Evolutionary conservation across 1,140 invertebrate genomes (phyloP).

Genomic region (Drosophila suzukii): DNA sequence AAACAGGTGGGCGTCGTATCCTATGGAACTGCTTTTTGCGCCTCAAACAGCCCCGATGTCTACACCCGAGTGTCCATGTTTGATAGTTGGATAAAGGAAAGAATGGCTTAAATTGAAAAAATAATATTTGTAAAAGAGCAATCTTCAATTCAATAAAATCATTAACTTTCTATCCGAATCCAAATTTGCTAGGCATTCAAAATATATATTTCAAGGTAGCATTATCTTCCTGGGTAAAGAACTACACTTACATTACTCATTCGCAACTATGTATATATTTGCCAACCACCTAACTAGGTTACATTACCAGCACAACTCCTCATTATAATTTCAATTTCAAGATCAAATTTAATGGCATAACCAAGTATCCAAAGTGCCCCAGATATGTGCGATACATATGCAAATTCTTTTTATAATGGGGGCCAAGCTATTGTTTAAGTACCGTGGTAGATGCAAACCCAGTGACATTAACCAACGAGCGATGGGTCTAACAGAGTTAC

Average conservation of each 20-base stretch:
- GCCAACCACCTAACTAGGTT: slow-evolving; percentile 23
- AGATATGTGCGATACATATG: slow-evolving; percentile 64
- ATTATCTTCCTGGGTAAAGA: neutral
- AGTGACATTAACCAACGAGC: slow-evolving; percentile 26
- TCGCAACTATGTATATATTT: slow-evolving; percentile 7
- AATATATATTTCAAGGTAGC: neutral
- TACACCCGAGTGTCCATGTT: slow-evolving; percentile 86
- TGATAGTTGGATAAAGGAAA: slow-evolving; percentile 84
- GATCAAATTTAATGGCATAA: slow-evolving; percentile 79
- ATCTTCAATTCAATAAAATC: neutral
- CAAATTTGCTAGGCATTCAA: neutral
- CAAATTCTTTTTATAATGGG: slow-evolving; percentile 51
- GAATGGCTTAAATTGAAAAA: slow-evolving; percentile 46
- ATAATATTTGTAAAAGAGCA: neutral
- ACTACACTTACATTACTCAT: neutral
- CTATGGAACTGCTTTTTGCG: slow-evolving; percentile 87
- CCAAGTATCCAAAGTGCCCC: slow-evolving; percentile 19
- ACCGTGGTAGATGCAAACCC: slow-evolving; percentile 1
- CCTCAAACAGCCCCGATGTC: slow-evolving; percentile 86
- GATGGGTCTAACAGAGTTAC: slow-evolving; percentile 42
- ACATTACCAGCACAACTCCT: slow-evolving; percentile 54
- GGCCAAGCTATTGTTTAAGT: slow-evolving; percentile 34
- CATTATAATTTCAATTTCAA: slow-evolving; percentile 69
- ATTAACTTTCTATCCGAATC: neutral
- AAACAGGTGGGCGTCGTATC: slow-evolving; percentile 89